A percentile compares a stretch with the other conserved stretches of the same genome.
Evolutionary conservation across 2,113 vertebrate species (phyloP).

Genomic region (Pipra filicauda): DNA sequence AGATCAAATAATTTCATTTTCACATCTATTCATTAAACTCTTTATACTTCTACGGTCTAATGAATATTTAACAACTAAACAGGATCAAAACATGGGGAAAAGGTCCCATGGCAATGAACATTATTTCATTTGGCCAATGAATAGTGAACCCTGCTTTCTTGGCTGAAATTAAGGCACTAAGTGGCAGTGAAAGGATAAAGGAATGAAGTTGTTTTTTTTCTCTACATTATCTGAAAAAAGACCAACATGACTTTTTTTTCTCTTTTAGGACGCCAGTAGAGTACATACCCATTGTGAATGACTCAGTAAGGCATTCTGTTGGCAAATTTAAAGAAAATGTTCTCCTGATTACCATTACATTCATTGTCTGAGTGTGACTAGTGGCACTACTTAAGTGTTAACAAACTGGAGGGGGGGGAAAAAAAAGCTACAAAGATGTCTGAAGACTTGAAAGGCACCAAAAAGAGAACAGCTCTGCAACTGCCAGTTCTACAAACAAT

Average conservation of each 20-base stretch:
- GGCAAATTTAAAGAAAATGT: conserved; percentile 73
- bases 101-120: conserved; percentile 54
- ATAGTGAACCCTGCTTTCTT: conserved; percentile 75
- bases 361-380: conserved; percentile 73
- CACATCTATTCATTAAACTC: conserved; percentile 66
- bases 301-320: conserved; percentile 80
- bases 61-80: conserved; percentile 63
- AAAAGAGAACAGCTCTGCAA: conserved; percentile 71
- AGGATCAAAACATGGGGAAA: conserved; percentile 15
- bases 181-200: conserved; percentile 74
- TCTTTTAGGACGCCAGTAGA: conserved; percentile 62
- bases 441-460: conserved; percentile 75
- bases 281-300: conserved; percentile 53
- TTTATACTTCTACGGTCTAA: conserved; percentile 62
- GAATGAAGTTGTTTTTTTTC: conserved; percentile 7
- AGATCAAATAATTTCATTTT: conserved; percentile 36
- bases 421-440: conserved; percentile 55
- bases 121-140: conserved; percentile 69
- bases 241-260: neutral
- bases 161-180: conserved; percentile 81
- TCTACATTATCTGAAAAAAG: conserved; percentile 33
- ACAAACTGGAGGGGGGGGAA: neutral
- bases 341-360: conserved; percentile 75
- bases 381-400: conserved; percentile 43
- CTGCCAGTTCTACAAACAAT: conserved; percentile 70